These are phyloP conservation scores for Gadopsis bispinosus DNA, from an alignment of 2,797 vertebrate genomes.

Conservation along the genomic window DNA sequence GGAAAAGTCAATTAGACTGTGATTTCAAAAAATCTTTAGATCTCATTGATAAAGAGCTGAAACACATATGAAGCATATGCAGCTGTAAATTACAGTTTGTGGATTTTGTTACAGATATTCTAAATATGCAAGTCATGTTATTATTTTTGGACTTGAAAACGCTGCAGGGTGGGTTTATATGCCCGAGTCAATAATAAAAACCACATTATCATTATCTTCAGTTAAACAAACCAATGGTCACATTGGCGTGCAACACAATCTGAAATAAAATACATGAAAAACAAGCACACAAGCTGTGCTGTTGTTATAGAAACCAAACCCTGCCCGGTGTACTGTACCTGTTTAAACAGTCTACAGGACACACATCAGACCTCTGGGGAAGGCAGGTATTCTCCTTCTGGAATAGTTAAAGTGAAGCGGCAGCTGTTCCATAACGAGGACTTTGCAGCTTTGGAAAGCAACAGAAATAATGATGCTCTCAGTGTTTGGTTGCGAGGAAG, in stretches of 20 bases:
- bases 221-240: background rate
- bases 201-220: background rate
- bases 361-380: constrained; percentile 18
- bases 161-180: background rate
- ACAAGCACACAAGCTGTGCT: background rate
- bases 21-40: too few relatives aligned
- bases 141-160: background rate
- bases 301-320: constrained; percentile 30
- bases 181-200: background rate
- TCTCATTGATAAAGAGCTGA: background rate
- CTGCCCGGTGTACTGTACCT: background rate
- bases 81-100: background rate
- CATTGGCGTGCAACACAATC: background rate
- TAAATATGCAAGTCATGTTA: background rate
- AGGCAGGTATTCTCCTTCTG: constrained; percentile 6
- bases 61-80: background rate
- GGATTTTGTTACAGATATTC: background rate
- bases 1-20: too few relatives aligned
- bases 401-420: background rate
- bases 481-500: background rate
- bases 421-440: constrained; percentile 26
- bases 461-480: constrained; percentile 12
- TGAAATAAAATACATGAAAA: background rate
- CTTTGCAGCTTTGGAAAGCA: background rate
- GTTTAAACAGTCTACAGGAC: constrained; percentile 16